Conservation (phyloP, 2,888 invertebrate genomes). For the Drosophila buzzatii region DNA sequence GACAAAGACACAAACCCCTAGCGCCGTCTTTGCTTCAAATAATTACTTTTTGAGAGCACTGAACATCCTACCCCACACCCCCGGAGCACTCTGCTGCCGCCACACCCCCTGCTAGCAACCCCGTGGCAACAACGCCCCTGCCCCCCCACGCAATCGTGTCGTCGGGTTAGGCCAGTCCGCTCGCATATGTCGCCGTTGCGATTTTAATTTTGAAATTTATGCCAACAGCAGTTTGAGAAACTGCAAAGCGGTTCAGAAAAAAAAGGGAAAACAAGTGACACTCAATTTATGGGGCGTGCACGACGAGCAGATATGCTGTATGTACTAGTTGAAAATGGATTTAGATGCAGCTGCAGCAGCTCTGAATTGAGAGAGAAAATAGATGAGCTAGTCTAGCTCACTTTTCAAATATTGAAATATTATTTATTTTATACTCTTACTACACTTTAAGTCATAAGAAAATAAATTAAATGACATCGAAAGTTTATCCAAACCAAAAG, state of each 20-base stretch:
- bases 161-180: slow-evolving; percentile 53
- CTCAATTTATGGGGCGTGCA: neutral
- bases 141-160: neutral
- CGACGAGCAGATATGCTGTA: slow-evolving; percentile 15
- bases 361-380: too few species aligned
- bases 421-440: neutral
- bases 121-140: slow-evolving; percentile 18
- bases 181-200: slow-evolving; percentile 80
- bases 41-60: slow-evolving; percentile 75
- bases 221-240: slow-evolving; percentile 82
- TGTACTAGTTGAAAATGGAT: too few species aligned
- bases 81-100: too few species aligned
- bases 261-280: slow-evolving; percentile 25
- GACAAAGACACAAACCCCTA: slow-evolving; percentile 61
- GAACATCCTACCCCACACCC: slow-evolving; percentile 18
- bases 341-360: too few species aligned
- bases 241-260: slow-evolving; percentile 48
- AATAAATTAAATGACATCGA: neutral
- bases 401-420: too few species aligned
- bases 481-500: too few species aligned
- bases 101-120: slow-evolving; percentile 28
- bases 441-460: neutral
- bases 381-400: too few species aligned
- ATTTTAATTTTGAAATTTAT: slow-evolving; percentile 83
- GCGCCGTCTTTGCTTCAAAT: slow-evolving; percentile 78